A percentile compares a stretch with the other conserved stretches of the same genome.
phyloP scores from a whole-genome alignment of 2,113 vertebrate genomes.

The Gallinago paraguaiae region DNA sequence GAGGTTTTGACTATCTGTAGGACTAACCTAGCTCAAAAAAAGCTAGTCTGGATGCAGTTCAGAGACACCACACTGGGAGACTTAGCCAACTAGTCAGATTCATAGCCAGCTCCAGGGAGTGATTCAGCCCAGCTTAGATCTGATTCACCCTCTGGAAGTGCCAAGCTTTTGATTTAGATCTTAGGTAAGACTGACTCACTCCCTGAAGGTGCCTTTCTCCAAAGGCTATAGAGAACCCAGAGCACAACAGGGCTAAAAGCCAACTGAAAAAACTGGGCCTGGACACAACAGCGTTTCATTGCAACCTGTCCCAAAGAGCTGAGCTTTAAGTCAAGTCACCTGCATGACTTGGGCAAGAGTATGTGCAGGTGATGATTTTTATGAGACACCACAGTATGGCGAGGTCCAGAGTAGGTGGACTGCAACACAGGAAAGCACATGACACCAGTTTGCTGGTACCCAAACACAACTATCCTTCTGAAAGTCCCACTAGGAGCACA shows the following conservation, averaged over 20 bases:
- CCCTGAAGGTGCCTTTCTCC: constrained; percentile 11
- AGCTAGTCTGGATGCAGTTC: background rate
- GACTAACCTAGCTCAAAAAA: background rate
- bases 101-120: constrained; percentile 16
- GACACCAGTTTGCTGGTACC: background rate
- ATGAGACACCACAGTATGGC: background rate
- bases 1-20: background rate
- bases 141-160: constrained; percentile 33
- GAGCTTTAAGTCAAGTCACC: background rate
- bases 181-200: constrained; percentile 17
- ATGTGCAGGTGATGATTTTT: background rate
- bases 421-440: background rate
- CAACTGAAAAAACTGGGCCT: background rate
- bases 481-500: background rate
- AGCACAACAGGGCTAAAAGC: background rate
- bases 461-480: background rate
- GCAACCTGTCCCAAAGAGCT: background rate
- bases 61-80: background rate
- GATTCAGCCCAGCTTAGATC: constrained; percentile 20
- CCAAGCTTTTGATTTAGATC: constrained; percentile 16
- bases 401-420: background rate
- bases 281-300: background rate
- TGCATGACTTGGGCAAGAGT: background rate
- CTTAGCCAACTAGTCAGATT: constrained; percentile 10
- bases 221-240: background rate